Evolutionary conservation across 2,113 vertebrate genomes (phyloP).

Genomic region (Stictonetta naevosa): DNA sequence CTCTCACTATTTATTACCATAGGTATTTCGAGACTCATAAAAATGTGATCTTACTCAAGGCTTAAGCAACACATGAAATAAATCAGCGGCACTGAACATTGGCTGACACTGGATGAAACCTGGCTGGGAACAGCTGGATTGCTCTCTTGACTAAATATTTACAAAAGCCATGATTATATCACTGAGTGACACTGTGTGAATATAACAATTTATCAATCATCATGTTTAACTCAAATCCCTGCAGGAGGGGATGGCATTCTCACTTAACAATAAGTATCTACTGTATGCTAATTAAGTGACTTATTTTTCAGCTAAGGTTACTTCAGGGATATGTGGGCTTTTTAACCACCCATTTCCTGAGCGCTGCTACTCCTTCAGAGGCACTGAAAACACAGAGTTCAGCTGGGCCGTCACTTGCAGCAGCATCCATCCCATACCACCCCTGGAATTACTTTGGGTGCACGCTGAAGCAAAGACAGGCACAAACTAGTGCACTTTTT

Average conservation of each 20-base stretch:
- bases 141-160: constrained; percentile 88
- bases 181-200: constrained; percentile 79
- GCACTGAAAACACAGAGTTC: not conserved
- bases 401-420: not conserved
- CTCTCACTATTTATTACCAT: constrained; percentile 79
- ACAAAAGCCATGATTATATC: constrained; percentile 83
- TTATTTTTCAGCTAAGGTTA: constrained; percentile 71
- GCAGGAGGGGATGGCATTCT: constrained; percentile 74
- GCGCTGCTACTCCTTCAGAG: not conserved
- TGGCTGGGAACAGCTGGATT: constrained; percentile 84
- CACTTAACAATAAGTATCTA: constrained; percentile 79
- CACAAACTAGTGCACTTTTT: not conserved
- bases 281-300: constrained; percentile 76
- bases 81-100: constrained; percentile 75
- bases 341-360: constrained; percentile 50
- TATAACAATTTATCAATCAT: constrained; percentile 87
- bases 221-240: constrained; percentile 78
- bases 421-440: not conserved
- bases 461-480: rapidly evolving
- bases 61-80: constrained; percentile 79
- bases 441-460: not conserved
- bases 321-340: constrained; percentile 56
- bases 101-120: constrained; percentile 79
- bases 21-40: constrained; percentile 82
- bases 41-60: constrained; percentile 77